Base-by-base conservation (phyloP, 2,113 vertebrate species). In the Oceanites oceanicus region DNA sequence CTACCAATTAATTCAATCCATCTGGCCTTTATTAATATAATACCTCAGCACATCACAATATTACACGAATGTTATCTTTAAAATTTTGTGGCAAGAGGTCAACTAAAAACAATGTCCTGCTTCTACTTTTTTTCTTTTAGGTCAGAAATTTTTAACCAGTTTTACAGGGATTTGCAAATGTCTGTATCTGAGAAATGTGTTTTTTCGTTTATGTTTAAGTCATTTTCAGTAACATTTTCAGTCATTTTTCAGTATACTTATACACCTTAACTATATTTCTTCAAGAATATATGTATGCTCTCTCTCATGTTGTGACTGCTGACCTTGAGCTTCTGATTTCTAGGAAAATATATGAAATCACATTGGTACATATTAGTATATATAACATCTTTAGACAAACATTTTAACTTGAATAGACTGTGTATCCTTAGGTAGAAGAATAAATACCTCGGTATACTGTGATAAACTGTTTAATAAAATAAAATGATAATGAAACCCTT, bases 381-480 rank as follows among this genome's bases (percentile, higher is more conserved):
- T 86, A 82, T 79, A 89, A 71, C 55, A 74, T 83, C 88, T 92
- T 52, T 56, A 91, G 26, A 91, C 30, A 88, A 94, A 82, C 50
- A 78, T 73, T 92, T 94, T 84, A 84, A 90, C 42, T 59, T 25
- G 36, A 52, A 45, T 86, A 88, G 58, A 88, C 75, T 92, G 26
- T 80, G 42, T 90, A 75, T 91, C 81, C 49, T 44, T 77, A 70
- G n/a, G 49, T 63, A 84, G 53, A 74, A 94, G 76, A 94, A 88
- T 67, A 93, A 92, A 88, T 93, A 67, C 49, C 50, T 77, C 10
- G 38, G 45, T 86, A 82, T n/a, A 26, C 59, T 81, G 68, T 32
- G 79, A 97, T 87, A 96, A 94, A 87, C 62, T 75, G 21, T 78
- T 89, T 53, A 91, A 93, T 95, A 96, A 96, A 96, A 95, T 86